Percentiles rank a stretch among this genome's conserved stretches.
phyloP scores from a whole-genome alignment of 2,113 vertebrate species.

The Amblyopsis rosae region DNA sequence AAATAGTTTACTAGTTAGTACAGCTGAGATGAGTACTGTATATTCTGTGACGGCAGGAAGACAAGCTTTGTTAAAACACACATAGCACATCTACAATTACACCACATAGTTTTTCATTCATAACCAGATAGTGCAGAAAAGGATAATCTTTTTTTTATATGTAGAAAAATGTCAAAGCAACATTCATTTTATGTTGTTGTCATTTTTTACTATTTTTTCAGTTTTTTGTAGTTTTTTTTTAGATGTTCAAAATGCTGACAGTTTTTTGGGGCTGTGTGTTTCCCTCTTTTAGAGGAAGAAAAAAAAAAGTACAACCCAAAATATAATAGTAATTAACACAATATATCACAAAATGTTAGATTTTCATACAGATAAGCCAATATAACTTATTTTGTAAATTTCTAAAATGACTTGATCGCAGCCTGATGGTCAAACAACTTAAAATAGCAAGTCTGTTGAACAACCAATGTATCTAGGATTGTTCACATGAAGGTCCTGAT shows the following conservation, averaged over 20 bases:
- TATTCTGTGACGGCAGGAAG: constrained; percentile 91
- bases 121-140: constrained; percentile 90
- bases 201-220: constrained; percentile 58
- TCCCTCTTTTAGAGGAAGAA: constrained; percentile 57
- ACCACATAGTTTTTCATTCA: constrained; percentile 87
- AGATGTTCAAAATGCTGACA: constrained; percentile 82
- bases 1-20: constrained; percentile 80
- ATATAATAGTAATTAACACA: constrained; percentile 79
- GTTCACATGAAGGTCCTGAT: constrained; percentile 76
- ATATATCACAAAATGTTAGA: constrained; percentile 76
- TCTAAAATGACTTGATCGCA: constrained; percentile 76
- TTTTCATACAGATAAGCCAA: constrained; percentile 82
- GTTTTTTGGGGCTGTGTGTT: constrained; percentile 68
- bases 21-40: constrained; percentile 81
- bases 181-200: constrained; percentile 79
- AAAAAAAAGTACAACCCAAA: constrained; percentile 41
- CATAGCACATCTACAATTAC: constrained; percentile 88
- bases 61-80: constrained; percentile 91
- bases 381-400: constrained; percentile 79
- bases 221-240: constrained; percentile 55
- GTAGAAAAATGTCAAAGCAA: constrained; percentile 83
- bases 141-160: constrained; percentile 70
- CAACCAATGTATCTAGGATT: constrained; percentile 69
- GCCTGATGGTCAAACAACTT: constrained; percentile 67
- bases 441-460: constrained; percentile 70